Conservation (phyloP, 2,888 invertebrate genomes). For the Drosophila algonquin region DNA sequence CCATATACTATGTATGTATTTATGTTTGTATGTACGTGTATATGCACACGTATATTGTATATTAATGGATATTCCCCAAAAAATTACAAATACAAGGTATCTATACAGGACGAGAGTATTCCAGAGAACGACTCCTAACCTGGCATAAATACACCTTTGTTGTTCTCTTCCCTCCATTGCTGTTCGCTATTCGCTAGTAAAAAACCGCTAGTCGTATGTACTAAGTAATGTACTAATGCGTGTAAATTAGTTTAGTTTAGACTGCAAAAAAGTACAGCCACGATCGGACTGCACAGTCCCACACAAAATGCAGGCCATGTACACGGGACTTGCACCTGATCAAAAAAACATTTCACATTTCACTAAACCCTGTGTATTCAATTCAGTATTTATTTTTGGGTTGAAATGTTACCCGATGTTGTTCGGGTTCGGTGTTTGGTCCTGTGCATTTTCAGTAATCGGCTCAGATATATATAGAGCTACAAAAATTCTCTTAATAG, state of each 20-base stretch:
- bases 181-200: not conserved
- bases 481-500: not conserved
- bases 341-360: not conserved
- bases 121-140: not conserved
- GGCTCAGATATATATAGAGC: not conserved
- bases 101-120: not conserved
- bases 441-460: not conserved
- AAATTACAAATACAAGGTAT: not conserved
- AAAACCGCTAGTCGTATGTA: not conserved
- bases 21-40: not conserved
- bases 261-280: conserved; percentile 1
- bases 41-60: conserved; percentile 2
- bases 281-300: not conserved
- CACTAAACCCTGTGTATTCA: not conserved
- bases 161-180: not conserved
- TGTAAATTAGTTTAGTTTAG: not conserved
- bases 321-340: not conserved
- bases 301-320: not conserved
- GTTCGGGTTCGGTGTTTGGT: not conserved
- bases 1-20: not conserved
- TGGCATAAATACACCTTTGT: not conserved
- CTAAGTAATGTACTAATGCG: not conserved
- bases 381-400: not conserved
- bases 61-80: not conserved
- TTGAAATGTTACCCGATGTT: not conserved